Evolutionary conservation across 2,888 invertebrate species (phyloP), one percentile per base, ranked within the genome.

Genomic region (Pachycephus smyrnensis): DNA sequence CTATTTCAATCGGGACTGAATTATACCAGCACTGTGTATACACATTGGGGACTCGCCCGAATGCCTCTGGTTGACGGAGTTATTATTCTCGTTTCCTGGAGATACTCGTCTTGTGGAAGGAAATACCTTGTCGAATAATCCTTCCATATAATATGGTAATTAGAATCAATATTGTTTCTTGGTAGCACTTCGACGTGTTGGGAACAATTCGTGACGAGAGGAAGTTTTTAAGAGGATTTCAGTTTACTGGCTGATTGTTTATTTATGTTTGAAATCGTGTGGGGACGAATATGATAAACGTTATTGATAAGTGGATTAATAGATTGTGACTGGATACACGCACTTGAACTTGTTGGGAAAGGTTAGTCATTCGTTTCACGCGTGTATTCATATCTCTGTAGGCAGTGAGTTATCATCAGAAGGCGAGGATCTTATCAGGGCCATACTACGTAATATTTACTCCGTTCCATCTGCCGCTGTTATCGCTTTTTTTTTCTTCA

Each of bases 81-180:
- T 85, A 85, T 85, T 85, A 82, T 85, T 84, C 79, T 80, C 75
- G 81, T 82, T 84, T 83, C 84, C 84, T 80, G 80, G 55, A 55
- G 55, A 55, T 23, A 55, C 55, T 23, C 55, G 55, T 55, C 55
- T 23, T 2, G 55, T 69, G 80, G 80, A 73, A 78, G 79, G 79
- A 79, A 77, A 33, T 71, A 33, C 32, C 55, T 71, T 71, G 71
- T 71, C 71, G 33, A 71, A 71, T 71, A 33, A 33, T 33, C 12
- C 33, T 71, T 71, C 31, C 33, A 71, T 71, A 71, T 33, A 71
- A 71, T 71, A 31, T 31, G 33, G 31, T 32, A 71, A 71, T 71
- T 33, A 33, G 33, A 33, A 31, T 71, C 33, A 6, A 71, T 31
- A 71, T 71, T 71, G 31, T 4, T 71, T 32, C 23, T 55, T 1